Conservation (phyloP, 1,140 invertebrate species). For the Drosophila ogumai region DNA sequence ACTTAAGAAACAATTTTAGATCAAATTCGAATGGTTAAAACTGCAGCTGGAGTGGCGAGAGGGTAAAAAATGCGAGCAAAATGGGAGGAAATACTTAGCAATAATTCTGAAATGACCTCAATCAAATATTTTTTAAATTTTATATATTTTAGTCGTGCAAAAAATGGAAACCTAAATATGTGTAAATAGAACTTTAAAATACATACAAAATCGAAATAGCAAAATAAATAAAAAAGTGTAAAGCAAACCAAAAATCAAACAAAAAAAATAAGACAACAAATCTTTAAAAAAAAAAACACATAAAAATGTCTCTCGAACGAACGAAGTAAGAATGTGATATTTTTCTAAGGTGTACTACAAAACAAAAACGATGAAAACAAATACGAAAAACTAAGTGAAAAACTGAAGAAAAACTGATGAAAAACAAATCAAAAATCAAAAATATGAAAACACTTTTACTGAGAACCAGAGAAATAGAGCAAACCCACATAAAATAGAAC, state of each 20-base stretch:
- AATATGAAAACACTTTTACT: constrained; percentile 55
- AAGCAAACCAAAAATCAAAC: constrained; percentile 53
- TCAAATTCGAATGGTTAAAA: constrained; percentile 62
- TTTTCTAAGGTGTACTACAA: constrained; percentile 84
- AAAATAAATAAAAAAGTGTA: constrained; percentile 56
- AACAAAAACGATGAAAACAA: constrained; percentile 50
- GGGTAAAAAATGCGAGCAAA: constrained; percentile 7
- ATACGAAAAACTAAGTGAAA: constrained; percentile 32
- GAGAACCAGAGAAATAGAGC: constrained; percentile 50
- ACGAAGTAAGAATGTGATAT: constrained; percentile 85
- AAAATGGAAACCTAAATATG: constrained; percentile 49
- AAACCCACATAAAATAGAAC: constrained; percentile 66
- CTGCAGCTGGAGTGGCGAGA: constrained; percentile 9
- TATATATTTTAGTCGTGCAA: constrained; percentile 79
- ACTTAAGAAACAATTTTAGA: constrained; percentile 63
- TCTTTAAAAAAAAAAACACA: constrained; percentile 58
- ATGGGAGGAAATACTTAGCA: constrained; percentile 72
- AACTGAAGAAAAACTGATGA: constrained; percentile 22
- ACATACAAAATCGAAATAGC: constrained; percentile 66
- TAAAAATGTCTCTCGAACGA: constrained; percentile 84
- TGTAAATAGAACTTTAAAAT: constrained; percentile 65
- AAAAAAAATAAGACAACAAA: constrained; percentile 54
- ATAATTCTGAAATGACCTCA: constrained; percentile 85
- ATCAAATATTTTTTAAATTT: constrained; percentile 85
- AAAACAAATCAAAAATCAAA: constrained; percentile 29